A percentile compares a stretch with the other conserved stretches of the same genome.
Conservation (phyloP, 2,113 vertebrate species). For the Ornithorhynchus anatinus region DNA sequence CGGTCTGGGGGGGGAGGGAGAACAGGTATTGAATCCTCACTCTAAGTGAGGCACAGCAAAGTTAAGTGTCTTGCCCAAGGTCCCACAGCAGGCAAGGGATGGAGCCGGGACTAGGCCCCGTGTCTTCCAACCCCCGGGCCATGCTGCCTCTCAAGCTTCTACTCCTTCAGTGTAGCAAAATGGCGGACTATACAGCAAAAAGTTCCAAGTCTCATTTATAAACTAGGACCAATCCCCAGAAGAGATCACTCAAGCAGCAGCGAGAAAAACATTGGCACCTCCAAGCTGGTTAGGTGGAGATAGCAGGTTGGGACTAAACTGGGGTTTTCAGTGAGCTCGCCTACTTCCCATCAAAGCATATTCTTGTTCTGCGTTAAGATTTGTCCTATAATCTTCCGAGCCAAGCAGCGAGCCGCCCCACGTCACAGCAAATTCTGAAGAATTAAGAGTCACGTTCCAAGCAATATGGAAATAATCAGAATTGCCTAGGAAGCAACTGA, state of each 20-base stretch:
- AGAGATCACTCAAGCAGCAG: not conserved
- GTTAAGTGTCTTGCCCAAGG: too few species aligned
- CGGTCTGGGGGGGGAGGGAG: too few species aligned
- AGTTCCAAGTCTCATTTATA: constrained; percentile 4
- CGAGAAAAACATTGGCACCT: not conserved
- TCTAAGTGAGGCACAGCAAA: too few species aligned
- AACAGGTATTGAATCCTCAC: too few species aligned
- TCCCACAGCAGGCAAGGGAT: too few species aligned
- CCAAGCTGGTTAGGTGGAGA: not conserved
- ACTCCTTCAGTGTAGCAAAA: constrained; percentile 8
- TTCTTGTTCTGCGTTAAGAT: constrained; percentile 7
- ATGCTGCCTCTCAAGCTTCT: not conserved
- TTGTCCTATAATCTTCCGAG: not conserved
- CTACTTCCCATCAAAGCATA: constrained; percentile 6
- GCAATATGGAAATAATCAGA: not conserved
- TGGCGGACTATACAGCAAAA: not conserved
- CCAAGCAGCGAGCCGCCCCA: not conserved
- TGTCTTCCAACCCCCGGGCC: too few species aligned
- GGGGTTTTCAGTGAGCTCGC: not conserved
- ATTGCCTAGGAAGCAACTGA: not conserved
- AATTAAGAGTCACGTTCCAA: not conserved
- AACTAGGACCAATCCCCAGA: not conserved
- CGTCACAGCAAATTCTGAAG: constrained; percentile 1
- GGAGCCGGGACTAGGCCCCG: too few species aligned
- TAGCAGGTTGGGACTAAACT: not conserved